These are phyloP conservation scores for Piscicola geometra DNA, from an alignment of 2,888 invertebrate species.

Conservation along the genomic window DNA sequence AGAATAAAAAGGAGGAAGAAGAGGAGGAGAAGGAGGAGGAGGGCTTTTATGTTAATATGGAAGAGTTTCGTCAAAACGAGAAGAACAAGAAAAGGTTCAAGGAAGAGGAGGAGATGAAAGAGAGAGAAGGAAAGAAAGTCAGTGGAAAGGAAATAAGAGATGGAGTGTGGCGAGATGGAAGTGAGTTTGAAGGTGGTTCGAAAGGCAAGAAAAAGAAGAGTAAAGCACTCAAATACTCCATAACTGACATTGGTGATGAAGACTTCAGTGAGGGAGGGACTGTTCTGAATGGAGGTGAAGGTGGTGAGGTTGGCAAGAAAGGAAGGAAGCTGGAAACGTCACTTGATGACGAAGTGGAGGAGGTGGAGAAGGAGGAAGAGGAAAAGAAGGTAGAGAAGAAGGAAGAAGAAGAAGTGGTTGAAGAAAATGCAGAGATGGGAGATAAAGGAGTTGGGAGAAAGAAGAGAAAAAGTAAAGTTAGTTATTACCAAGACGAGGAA, in stretches of 20 bases:
- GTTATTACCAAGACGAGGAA: background rate
- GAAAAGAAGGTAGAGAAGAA: background rate
- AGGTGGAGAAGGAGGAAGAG: background rate
- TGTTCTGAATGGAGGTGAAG: background rate
- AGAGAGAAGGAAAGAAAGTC: background rate
- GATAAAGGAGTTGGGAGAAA: background rate
- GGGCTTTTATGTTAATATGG: background rate
- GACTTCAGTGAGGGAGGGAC: no score
- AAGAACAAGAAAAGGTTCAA: conserved; percentile 5
- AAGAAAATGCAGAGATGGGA: background rate
- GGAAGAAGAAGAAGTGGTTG: background rate
- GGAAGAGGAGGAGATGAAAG: background rate
- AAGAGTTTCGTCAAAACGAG: background rate
- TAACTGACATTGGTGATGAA: background rate
- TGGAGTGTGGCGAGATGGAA: background rate
- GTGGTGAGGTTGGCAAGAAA: background rate
- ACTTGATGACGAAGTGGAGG: background rate
- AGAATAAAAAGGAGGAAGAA: background rate
- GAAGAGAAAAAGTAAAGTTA: background rate
- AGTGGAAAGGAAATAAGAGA: background rate
- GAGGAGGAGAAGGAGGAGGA: background rate
- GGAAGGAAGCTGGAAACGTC: background rate
- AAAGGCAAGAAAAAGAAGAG: conserved; percentile 18
- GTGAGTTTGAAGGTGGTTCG: background rate
- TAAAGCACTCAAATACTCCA: background rate